Conservation (phyloP, 2,113 vertebrate species). For the Anas platyrhynchos region DNA sequence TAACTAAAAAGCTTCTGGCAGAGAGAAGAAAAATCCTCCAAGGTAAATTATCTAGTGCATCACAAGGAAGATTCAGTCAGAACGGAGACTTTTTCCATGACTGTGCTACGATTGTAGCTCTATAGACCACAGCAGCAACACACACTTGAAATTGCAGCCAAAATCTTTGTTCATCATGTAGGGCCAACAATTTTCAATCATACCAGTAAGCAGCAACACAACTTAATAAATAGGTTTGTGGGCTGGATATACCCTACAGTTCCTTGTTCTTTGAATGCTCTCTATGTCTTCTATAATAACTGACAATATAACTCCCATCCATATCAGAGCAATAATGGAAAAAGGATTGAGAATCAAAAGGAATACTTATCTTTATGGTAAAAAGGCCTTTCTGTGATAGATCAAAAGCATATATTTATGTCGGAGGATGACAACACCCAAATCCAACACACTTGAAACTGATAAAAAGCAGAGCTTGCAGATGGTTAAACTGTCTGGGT, state of each 20-base stretch:
- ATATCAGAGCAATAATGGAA: background rate
- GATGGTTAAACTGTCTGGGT: background rate
- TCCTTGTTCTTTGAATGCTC: background rate
- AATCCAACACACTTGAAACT: background rate
- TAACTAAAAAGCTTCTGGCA: background rate
- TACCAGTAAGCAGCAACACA: background rate
- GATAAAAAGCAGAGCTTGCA: constrained; percentile 46
- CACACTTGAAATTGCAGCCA: background rate
- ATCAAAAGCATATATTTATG: constrained; percentile 7
- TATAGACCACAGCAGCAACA: background rate
- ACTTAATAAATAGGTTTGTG: background rate
- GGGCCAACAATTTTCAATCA: background rate
- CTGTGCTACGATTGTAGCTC: background rate
- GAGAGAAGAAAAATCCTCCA: background rate
- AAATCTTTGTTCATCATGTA: background rate
- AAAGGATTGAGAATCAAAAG: constrained; percentile 33
- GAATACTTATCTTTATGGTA: background rate
- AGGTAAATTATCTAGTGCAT: background rate
- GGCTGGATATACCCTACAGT: background rate
- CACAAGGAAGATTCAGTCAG: background rate
- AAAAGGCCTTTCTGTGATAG: background rate
- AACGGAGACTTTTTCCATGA: background rate
- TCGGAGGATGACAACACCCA: background rate
- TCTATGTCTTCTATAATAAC: background rate
- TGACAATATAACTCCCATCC: background rate